Conservation (phyloP, 1,140 invertebrate genomes). For the Riptortus pedestris region DNA sequence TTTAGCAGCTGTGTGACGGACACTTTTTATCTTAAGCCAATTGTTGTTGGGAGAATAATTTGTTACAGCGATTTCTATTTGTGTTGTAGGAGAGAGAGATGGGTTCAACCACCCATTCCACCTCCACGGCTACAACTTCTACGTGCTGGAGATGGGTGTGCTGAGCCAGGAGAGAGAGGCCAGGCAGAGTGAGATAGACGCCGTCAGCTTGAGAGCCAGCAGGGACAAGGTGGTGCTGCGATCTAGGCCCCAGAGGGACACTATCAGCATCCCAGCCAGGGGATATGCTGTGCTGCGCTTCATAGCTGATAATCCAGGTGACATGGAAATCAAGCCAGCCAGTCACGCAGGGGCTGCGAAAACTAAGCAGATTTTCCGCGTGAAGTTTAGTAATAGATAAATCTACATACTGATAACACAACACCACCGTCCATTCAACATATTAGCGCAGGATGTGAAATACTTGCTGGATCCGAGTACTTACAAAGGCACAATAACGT, state of each 20-base stretch:
- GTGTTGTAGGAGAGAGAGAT: not conserved
- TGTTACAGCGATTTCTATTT: not conserved
- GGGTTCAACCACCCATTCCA: slow-evolving; percentile 75
- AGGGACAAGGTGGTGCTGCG: slow-evolving; percentile 57
- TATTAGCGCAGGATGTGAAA: too few relatives aligned
- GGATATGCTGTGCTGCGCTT: slow-evolving; percentile 55
- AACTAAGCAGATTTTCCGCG: too few relatives aligned
- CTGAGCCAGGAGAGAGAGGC: slow-evolving; percentile 47
- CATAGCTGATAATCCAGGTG: slow-evolving; percentile 44
- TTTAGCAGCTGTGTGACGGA: too few relatives aligned
- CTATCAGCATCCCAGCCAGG: slow-evolving; percentile 82
- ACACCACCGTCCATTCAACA: too few relatives aligned
- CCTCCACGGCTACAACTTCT: slow-evolving; percentile 75
- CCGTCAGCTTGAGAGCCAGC: slow-evolving; percentile 54
- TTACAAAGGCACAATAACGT: too few relatives aligned
- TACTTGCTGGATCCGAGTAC: too few relatives aligned
- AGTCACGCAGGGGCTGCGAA: too few relatives aligned
- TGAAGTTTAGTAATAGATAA: too few relatives aligned
- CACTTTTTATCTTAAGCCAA: too few relatives aligned
- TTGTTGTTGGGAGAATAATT: too few relatives aligned
- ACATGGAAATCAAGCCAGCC: slow-evolving; percentile 6
- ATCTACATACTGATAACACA: too few relatives aligned
- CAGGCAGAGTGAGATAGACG: slow-evolving; percentile 55
- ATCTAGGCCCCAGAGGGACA: slow-evolving; percentile 74
- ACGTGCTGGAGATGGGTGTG: slow-evolving; percentile 41